A percentile compares a stretch with the other conserved stretches of the same genome.
These are phyloP conservation scores for Alaudala cheleensis DNA, from an alignment of 2,113 vertebrate species.

Conservation along the genomic window DNA sequence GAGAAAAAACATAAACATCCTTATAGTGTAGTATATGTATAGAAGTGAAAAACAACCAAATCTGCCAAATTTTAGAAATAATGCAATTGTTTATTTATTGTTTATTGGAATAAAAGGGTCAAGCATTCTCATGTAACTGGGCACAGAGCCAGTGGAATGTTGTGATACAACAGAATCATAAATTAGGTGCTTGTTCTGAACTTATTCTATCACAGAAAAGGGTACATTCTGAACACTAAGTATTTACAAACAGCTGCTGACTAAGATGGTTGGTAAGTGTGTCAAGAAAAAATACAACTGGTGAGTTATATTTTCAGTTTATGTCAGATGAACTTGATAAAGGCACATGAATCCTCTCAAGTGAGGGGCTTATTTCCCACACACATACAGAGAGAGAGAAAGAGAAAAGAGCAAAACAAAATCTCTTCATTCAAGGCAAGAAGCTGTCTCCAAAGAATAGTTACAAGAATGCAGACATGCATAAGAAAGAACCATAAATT, in stretches of 20 bases:
- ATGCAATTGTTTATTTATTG: neutral
- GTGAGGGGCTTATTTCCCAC: neutral
- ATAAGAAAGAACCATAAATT: constrained; percentile 14
- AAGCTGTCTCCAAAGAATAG: constrained; percentile 30
- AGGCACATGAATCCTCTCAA: constrained; percentile 19
- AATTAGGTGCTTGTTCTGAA: constrained; percentile 9
- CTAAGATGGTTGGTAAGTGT: neutral
- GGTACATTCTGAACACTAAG: neutral
- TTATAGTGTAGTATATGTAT: neutral
- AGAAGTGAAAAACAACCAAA: neutral
- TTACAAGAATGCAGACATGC: constrained; percentile 19
- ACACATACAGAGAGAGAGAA: neutral
- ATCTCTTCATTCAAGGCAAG: constrained; percentile 1
- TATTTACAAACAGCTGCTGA: constrained; percentile 20
- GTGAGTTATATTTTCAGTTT: neutral
- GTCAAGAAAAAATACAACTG: neutral
- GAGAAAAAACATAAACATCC: neutral
- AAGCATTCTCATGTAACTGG: neutral
- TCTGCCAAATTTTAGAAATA: neutral
- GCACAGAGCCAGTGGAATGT: neutral
- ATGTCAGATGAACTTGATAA: neutral
- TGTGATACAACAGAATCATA: neutral
- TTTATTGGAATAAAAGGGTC: neutral
- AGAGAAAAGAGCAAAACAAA: neutral
- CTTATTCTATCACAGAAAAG: neutral